These are phyloP conservation scores for Coelogynopora nodosa DNA, from an alignment of 2,888 invertebrate genomes.

Conservation along the genomic window DNA sequence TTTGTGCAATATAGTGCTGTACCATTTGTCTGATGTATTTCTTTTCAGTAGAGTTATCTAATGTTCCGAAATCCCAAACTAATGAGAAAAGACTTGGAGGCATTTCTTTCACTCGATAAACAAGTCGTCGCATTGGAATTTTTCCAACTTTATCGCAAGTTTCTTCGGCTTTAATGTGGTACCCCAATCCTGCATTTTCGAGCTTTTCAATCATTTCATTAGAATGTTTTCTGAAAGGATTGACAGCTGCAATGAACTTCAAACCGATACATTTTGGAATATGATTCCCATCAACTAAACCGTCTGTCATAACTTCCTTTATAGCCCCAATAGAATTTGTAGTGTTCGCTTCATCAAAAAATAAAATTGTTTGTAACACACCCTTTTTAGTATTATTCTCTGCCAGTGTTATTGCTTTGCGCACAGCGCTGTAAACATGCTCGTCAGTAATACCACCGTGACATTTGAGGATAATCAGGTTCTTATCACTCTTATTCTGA, in stretches of 20 bases:
- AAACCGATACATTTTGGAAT: conserved; percentile 51
- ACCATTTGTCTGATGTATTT: conserved; percentile 57
- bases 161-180: conserved; percentile 55
- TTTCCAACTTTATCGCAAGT: conserved; percentile 52
- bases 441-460: conserved; percentile 20
- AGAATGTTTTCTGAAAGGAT: conserved; percentile 58
- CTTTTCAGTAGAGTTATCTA: conserved; percentile 53
- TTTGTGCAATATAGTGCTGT: conserved; percentile 33
- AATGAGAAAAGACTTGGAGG: conserved; percentile 57
- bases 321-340: conserved; percentile 57
- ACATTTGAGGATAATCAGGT: conserved; percentile 7
- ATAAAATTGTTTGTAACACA: conserved; percentile 30
- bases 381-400: background rate
- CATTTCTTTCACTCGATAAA: conserved; percentile 58
- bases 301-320: conserved; percentile 59
- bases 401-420: background rate
- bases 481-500: background rate
- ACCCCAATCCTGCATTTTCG: conserved; percentile 57
- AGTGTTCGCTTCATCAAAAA: conserved; percentile 59
- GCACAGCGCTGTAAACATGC: conserved; percentile 3
- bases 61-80: conserved; percentile 59
- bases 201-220: conserved; percentile 54
- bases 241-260: conserved; percentile 58
- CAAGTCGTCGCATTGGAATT: conserved; percentile 57
- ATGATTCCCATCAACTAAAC: conserved; percentile 52